Conservation (phyloP, 1,140 invertebrate species). For the Drosophila sproati region DNA sequence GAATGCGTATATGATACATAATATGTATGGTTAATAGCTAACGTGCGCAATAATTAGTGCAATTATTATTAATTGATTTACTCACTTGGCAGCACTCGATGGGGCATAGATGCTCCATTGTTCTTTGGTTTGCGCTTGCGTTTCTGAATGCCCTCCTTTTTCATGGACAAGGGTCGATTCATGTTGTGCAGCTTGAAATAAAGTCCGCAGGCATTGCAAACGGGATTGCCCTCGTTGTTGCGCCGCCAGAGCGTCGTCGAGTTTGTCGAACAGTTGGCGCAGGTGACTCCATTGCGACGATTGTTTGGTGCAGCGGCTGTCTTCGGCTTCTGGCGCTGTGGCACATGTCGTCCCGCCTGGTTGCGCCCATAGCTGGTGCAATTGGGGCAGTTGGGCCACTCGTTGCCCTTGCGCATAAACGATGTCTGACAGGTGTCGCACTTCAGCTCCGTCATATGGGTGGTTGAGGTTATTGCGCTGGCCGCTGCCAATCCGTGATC, state of each 20-base stretch:
- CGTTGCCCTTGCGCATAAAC: slow-evolving; percentile 58
- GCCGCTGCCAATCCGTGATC: slow-evolving; percentile 51
- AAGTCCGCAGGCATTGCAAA: slow-evolving; percentile 97
- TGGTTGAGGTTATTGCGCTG: slow-evolving; percentile 40
- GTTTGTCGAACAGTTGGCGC: slow-evolving; percentile 96
- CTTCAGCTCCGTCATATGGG: slow-evolving; percentile 55
- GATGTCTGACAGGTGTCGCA: slow-evolving; percentile 65
- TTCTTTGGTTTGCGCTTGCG: slow-evolving; percentile 96
- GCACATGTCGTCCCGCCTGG: slow-evolving; percentile 42
- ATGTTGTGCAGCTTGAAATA: slow-evolving; percentile 97
- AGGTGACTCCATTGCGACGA: slow-evolving; percentile 92
- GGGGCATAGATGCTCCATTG: slow-evolving; percentile 84
- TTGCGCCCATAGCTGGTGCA: slow-evolving; percentile 43
- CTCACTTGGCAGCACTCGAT: slow-evolving; percentile 76
- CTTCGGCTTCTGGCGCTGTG: slow-evolving; percentile 75
- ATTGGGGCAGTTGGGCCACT: slow-evolving; percentile 51
- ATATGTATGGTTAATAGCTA: no score
- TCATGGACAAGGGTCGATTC: slow-evolving; percentile 96
- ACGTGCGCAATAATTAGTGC: not conserved
- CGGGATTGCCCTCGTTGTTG: slow-evolving; percentile 94
- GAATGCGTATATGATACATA: no score
- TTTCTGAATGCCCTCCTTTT: slow-evolving; percentile 97
- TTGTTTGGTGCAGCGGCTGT: slow-evolving; percentile 81
- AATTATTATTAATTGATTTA: not conserved
- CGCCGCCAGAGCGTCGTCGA: slow-evolving; percentile 96